These are phyloP conservation scores for Drosophila koepferae DNA, from an alignment of 2,888 invertebrate genomes.

Conservation along the genomic window DNA sequence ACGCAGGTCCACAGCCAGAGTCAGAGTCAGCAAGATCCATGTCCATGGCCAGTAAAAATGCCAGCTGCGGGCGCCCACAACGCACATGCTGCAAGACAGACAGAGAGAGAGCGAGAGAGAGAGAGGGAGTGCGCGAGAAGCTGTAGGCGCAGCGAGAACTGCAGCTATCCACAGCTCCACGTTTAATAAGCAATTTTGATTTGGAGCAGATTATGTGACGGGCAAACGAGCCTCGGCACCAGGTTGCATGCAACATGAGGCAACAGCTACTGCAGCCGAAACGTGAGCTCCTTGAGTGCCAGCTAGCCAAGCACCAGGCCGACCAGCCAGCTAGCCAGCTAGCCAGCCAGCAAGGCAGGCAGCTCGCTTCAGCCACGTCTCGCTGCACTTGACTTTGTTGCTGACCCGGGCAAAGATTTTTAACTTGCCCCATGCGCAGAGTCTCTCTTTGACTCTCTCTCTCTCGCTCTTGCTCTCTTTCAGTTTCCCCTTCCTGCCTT, in stretches of 20 bases:
- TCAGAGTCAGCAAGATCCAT: conserved; percentile 7
- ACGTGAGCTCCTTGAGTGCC: conserved; percentile 48
- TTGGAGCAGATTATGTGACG: conserved; percentile 82
- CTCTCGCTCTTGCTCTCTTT: not conserved
- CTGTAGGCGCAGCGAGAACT: conserved; percentile 23
- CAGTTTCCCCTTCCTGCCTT: not conserved
- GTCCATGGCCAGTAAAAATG: conserved; percentile 23
- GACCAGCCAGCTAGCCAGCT: not conserved
- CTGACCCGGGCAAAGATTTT: conserved; percentile 72
- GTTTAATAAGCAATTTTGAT: conserved; percentile 84
- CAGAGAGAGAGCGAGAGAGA: not conserved
- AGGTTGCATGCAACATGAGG: conserved; percentile 68
- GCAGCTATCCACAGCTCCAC: conserved; percentile 63
- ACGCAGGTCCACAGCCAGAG: conserved; percentile 47
- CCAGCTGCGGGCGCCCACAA: conserved; percentile 48
- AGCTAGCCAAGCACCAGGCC: not conserved
- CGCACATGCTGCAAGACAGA: conserved; percentile 12
- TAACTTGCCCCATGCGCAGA: conserved; percentile 34
- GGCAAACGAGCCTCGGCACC: conserved; percentile 63
- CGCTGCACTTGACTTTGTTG: conserved; percentile 76
- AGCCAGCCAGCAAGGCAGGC: conserved; percentile 10
- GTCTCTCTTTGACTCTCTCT: not conserved
- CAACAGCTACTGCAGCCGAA: conserved; percentile 49
- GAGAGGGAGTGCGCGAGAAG: conserved; percentile 1
- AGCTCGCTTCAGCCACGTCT: conserved; percentile 26